Percentiles rank a stretch among this genome's conserved stretches.
Conservation (phyloP, 2,113 vertebrate genomes). For the Bos taurus region DNA sequence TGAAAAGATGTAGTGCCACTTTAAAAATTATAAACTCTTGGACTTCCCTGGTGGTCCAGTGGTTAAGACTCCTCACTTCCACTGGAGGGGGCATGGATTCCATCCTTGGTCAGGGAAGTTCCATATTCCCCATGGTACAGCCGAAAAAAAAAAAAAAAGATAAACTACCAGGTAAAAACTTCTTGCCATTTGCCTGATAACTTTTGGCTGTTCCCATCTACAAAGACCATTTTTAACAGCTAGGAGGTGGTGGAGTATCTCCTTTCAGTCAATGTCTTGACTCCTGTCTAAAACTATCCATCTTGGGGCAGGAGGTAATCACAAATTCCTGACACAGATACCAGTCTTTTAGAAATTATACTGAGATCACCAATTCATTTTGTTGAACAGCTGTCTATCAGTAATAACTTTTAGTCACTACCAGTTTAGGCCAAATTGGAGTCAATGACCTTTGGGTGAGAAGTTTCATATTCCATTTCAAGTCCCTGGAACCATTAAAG, state of each 20-base stretch:
- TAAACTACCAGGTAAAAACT: not conserved
- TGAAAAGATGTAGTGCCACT: not conserved
- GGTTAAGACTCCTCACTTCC: not conserved
- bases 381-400: not conserved
- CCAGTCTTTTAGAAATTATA: constrained; percentile 50
- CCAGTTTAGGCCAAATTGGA: constrained; percentile 24
- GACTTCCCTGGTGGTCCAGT: not conserved
- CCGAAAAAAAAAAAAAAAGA: not conserved
- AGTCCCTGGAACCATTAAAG: not conserved
- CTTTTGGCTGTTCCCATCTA: not conserved
- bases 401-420: constrained; percentile 58
- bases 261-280: not conserved
- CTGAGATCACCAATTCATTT: constrained; percentile 42
- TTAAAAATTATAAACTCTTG: not conserved
- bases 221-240: not conserved
- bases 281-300: not conserved
- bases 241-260: not conserved
- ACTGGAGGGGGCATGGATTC: not conserved
- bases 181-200: not conserved
- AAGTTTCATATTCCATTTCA: constrained; percentile 48
- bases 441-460: constrained; percentile 24
- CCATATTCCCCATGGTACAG: not conserved
- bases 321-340: not conserved
- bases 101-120: not conserved
- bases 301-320: not conserved